Conservation (phyloP, 1,140 invertebrate species). For the Drosophila melanica region DNA sequence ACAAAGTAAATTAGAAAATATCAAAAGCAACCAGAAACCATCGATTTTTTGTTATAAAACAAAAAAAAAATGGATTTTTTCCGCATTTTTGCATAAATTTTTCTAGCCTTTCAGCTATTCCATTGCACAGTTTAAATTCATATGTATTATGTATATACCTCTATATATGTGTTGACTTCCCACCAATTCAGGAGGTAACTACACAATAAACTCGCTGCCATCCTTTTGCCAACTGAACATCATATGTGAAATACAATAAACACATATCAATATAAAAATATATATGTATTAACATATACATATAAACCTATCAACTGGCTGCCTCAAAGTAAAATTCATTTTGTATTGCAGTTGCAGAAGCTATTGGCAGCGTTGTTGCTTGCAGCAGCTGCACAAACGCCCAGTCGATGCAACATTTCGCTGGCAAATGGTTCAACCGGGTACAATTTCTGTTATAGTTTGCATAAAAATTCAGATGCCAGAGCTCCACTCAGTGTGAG, state of each 20-base stretch:
- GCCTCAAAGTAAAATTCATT: conserved; percentile 31
- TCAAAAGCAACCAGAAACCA: neutral
- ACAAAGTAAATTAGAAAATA: neutral
- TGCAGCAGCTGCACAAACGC: conserved; percentile 8
- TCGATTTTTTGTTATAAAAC: too few relatives aligned
- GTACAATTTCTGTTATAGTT: conserved; percentile 63
- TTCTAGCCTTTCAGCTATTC: conserved; percentile 2
- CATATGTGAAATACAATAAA: conserved; percentile 51
- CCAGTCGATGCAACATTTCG: conserved; percentile 61
- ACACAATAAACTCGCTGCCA: neutral
- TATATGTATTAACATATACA: neutral
- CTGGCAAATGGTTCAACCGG: conserved; percentile 59
- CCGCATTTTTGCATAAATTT: neutral
- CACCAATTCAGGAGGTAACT: neutral
- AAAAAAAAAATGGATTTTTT: neutral
- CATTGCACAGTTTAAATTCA: neutral
- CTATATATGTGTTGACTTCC: neutral
- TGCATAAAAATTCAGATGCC: conserved; percentile 67
- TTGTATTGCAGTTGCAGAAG: conserved; percentile 8
- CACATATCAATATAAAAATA: neutral
- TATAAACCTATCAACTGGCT: neutral
- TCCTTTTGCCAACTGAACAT: conserved; percentile 2
- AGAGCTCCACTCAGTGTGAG: conserved; percentile 43
- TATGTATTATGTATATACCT: neutral
- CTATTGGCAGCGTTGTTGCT: neutral